Conservation (phyloP, 2,797 vertebrate species). For the Falco berigora region DNA sequence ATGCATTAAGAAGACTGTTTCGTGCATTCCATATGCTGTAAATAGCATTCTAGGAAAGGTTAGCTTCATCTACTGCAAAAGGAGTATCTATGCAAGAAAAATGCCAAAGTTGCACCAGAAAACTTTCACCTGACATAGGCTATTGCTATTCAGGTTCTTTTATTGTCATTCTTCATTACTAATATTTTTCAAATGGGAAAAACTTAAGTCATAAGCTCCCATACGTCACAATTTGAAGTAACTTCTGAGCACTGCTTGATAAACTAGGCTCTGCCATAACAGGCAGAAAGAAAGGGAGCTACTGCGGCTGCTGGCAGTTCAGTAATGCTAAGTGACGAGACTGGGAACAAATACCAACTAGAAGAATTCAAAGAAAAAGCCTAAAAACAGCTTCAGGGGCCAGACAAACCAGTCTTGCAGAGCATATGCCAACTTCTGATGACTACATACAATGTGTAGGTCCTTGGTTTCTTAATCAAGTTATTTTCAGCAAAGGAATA, state of each 20-base stretch:
- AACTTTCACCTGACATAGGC: not conserved
- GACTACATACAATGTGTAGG: slow-evolving; percentile 14
- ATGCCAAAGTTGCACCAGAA: not conserved
- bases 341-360: slow-evolving; percentile 32
- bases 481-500: not conserved
- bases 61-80: not conserved
- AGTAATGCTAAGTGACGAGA: slow-evolving; percentile 3
- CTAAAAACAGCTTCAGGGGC: slow-evolving; percentile 59
- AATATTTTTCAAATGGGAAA: not conserved
- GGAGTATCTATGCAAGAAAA: not conserved
- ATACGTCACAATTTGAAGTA: not conserved
- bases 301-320: slow-evolving; percentile 29
- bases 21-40: not conserved
- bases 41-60: not conserved
- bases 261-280: slow-evolving; percentile 18
- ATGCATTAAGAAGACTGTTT: not conserved
- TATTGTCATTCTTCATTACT: not conserved
- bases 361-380: slow-evolving; percentile 43
- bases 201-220: not conserved
- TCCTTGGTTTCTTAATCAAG: slow-evolving; percentile 2
- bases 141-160: not conserved
- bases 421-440: slow-evolving; percentile 45
- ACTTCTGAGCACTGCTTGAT: not conserved
- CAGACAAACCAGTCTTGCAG: slow-evolving; percentile 59
- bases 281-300: not conserved